Conservation (phyloP, 1,140 invertebrate genomes). For the Steinernema feltiae region DNA sequence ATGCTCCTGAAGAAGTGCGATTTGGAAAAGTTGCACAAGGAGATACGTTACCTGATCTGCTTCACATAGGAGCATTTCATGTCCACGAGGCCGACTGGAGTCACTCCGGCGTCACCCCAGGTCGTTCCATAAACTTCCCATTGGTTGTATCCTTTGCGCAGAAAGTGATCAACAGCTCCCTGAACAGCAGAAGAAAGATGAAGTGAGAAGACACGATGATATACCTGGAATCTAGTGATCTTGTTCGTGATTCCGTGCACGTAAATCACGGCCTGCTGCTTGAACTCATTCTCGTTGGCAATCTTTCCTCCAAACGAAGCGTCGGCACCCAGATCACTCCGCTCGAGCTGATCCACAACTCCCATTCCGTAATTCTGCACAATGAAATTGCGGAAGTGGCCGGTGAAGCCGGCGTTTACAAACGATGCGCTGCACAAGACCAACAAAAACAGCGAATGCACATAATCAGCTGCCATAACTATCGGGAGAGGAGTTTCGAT, state of each 20-base stretch:
- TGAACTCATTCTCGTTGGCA: conserved; percentile 15
- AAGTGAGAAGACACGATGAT: no score
- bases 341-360: conserved; percentile 25
- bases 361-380: conserved; percentile 38
- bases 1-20: not conserved
- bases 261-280: conserved; percentile 50
- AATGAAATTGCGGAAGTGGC: conserved; percentile 35
- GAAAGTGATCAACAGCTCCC: conserved; percentile 38
- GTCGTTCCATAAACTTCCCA: conserved; percentile 55
- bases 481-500: not conserved
- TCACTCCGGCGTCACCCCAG: conserved; percentile 53
- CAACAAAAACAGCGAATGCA: not conserved
- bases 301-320: conserved; percentile 34
- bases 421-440: not conserved
- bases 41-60: conserved; percentile 40
- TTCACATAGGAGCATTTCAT: conserved; percentile 57
- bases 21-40: conserved; percentile 43
- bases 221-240: conserved; percentile 41
- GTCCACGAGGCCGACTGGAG: conserved; percentile 51
- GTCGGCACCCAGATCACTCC: conserved; percentile 32
- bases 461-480: not conserved
- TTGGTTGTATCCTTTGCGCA: conserved; percentile 44
- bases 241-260: conserved; percentile 56
- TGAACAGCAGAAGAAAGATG: not conserved
- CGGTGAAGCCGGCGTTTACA: conserved; percentile 22